Conservation (phyloP, 2,888 invertebrate species). For the Diadegma fenestrale region DNA sequence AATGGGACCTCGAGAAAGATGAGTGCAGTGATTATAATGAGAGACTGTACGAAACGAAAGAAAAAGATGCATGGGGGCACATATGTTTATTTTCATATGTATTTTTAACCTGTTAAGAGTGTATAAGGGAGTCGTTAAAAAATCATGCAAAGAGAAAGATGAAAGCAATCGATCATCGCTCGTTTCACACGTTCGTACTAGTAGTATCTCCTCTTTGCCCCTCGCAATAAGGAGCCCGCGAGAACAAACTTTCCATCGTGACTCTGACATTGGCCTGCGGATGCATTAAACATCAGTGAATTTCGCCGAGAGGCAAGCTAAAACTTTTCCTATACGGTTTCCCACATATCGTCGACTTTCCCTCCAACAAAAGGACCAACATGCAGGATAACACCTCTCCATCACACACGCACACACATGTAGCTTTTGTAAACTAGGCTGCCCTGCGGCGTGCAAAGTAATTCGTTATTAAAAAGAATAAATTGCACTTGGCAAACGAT, state of each 20-base stretch:
- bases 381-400: conserved; percentile 2
- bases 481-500: neutral
- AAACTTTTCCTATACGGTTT: conserved; percentile 34
- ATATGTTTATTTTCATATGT: neutral
- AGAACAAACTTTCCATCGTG: conserved; percentile 62
- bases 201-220: conserved; percentile 1
- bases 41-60: conserved; percentile 14
- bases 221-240: conserved; percentile 36
- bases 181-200: conserved; percentile 36
- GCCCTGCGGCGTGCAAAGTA: neutral
- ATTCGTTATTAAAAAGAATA: neutral
- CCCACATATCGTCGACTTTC: conserved; percentile 17
- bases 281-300: conserved; percentile 32
- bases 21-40: conserved; percentile 20
- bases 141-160: conserved; percentile 45
- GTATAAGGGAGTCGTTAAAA: neutral
- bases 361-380: conserved; percentile 17
- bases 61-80: neutral
- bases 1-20: conserved; percentile 33
- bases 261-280: conserved; percentile 32
- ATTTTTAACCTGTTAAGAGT: neutral
- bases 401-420: neutral
- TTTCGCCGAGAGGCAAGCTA: conserved; percentile 8
- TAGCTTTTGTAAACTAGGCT: neutral
- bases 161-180: conserved; percentile 56